Evolutionary conservation across 2,888 invertebrate genomes (phyloP), one percentile per base, ranked within the genome.

Genomic region (Lasioglossum malachurum): DNA sequence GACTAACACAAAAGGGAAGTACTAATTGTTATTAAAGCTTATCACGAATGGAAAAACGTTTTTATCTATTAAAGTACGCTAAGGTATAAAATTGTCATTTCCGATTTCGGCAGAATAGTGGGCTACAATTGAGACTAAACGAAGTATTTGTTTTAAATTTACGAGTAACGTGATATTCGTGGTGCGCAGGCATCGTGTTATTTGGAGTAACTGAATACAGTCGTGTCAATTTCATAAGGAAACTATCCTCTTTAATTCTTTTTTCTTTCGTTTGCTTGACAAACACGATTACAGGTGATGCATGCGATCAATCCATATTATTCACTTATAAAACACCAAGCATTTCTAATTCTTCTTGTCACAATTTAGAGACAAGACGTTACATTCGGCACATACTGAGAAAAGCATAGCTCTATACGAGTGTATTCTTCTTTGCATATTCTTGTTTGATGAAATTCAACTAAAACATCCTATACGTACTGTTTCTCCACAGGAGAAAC

Each of bases 401-500:
- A 31, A 19, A 86, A 38, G 69, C 75, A 67, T 14, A 75, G 4
- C n/a, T 69, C 5, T 83, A 67, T 27, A 74, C 16, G 35, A 67
- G 67, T 49, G n/a, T 38, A 83, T 72, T 69, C 49, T 53, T 41
- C 35, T 74, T 60, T 49, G n/a, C 10, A 10, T 53, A 79, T 19
- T 41, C 12, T 64, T 53, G 31, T 67, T 57, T 41, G 35, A 46
- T 57, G 71, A 84, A 84, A 80, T 81, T 86, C 23, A 77, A 82
- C 79, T 83, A 75, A 90, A 83, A 57, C 27, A 53, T 86, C 23
- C 67, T 72, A 57, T 53, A 35, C 71, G 19, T 80, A 19, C 12
- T 35, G 77, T 83, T 85, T 83, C 90, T 88, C 87, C 88, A 87
- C 86, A 86, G 84, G 84, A 90, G 88, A 74, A 89, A 88, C 69